Evolutionary conservation across 2,113 vertebrate species (phyloP), one percentile per base, ranked within the genome.

Genomic region (Grammomys surdaster): DNA sequence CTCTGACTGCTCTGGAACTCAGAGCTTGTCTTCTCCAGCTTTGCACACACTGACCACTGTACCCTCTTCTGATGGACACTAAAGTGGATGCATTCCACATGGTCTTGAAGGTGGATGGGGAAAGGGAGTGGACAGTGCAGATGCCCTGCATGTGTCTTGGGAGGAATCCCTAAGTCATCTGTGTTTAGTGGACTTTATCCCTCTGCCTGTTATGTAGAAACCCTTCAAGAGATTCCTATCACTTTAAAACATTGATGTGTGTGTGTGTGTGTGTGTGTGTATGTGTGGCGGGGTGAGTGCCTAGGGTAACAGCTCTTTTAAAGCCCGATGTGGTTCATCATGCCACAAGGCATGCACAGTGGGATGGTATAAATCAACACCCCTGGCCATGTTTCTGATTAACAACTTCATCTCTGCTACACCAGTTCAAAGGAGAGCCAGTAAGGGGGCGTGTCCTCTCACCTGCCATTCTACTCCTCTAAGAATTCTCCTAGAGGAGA

Each of bases 341-440:
- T 46, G 13, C 36, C 16, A 77, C 48, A 43, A 85, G 76, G 36
- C 56, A 67, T 56, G 51, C 36, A 40, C 28, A 33, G 43, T 17
- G 5, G 11, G 12, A 11, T 24, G 13, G 48, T 26, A 77, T 19
- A 26, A 92, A 17, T 14, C 73, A n/a, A 4, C 24, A 46, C 33
- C 84, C 48, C 70, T 48, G 33, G 14, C 22, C 9, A 17, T 75
- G 92, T 94, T 97, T 93, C 72, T 87, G 12, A 95, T 94, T 87
- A 97, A 26, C 26, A 90, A 51, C 13, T 51, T 67, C 51, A 40
- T 14, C 54, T 94, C 60, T 86, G 43, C 54, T 76, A 14, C 65
- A 1, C 16, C 11, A 89, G 73, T 94, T 87, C 77, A 94, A 93
- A 96, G 46, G 26, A 58, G 51, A 89, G 48, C 9, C 10, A 63